Percentiles rank a stretch among this genome's conserved stretches.
Conservation (phyloP, 1,140 invertebrate genomes). For the Pseudachorutes palmiensis region DNA sequence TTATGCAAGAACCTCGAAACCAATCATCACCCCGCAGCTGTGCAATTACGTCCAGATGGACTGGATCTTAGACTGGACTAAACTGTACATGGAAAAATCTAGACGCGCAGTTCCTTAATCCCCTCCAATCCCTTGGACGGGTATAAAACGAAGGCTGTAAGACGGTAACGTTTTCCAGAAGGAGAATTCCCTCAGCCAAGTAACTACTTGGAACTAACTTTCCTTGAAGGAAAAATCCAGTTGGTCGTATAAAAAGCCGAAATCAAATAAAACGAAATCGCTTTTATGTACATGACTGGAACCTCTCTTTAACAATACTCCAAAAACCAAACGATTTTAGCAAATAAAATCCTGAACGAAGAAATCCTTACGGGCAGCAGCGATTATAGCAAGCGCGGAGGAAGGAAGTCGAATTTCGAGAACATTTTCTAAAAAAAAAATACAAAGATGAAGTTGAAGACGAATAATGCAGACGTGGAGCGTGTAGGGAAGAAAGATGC, state of each 20-base stretch:
- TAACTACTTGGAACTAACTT: no score
- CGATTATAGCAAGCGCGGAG: neutral
- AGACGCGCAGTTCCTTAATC: no score
- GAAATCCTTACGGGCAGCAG: neutral
- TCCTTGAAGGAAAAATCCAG: neutral
- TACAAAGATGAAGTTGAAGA: slow-evolving; percentile 8
- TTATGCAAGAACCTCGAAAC: no score
- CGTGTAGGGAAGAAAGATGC: neutral
- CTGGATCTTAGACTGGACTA: no score
- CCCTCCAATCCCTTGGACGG: no score
- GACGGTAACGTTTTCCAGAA: no score
- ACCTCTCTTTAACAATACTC: neutral
- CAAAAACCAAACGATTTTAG: neutral
- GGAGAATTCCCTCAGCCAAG: no score
- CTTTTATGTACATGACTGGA: slow-evolving; percentile 12
- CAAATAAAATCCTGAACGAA: neutral
- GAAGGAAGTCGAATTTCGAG: neutral
- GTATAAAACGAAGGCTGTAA: no score
- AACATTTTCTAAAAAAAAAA: neutral
- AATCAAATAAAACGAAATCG: neutral
- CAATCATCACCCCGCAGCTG: no score
- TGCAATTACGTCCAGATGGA: no score
- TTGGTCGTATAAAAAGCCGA: neutral
- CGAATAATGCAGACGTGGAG: slow-evolving; percentile 3
- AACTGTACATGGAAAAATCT: no score